Base-by-base conservation (phyloP, 2,113 vertebrate species). In the Struthio camelus region DNA sequence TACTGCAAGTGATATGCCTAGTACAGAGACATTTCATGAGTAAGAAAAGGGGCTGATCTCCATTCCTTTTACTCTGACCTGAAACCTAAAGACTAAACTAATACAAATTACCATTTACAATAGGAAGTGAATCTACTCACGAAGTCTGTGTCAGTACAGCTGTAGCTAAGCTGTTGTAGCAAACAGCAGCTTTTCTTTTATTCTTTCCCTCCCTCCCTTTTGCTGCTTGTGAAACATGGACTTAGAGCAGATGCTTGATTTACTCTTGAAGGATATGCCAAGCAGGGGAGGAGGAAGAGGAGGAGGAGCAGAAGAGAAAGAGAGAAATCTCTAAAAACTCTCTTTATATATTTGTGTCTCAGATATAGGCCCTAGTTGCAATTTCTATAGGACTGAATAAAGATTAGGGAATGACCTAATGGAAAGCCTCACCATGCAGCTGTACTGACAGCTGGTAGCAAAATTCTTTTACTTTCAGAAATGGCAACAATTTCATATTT, bases 401-500 rank as follows among this genome's bases (percentile, higher is more conserved):
- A 69, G 50, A 69, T 65, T 51, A 70, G 78, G 28, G 14, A 56
- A 58, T 19, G 23, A 94, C 5, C 9, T 90, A n/a, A 79, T 15
- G 71, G 61, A 72, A 87, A 85, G 5, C n/a, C 54, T 84, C 80
- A 28, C 51, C 2, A 2, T 50, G 11, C 51, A 85, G 48, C 10
- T 75, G 19, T 66, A 75, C 53, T 71, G 25, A 65, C 22, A 87
- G 32, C 44, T 77, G 58, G 15, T 46, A 69, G 56, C 10, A 85
- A 90, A 89, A 91, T 61, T 54, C 4, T 62, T 94, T 86, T 91
- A 19, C 40, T 85, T 90, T 83, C 34, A 64, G 61, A 85, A 88
- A 10, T 22, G 19, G 9, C 46, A 71, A 18, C 51, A 16, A 54
- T 73, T 88, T 83, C 6, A n/a, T 17, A 75, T 70, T 85, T 58